These are phyloP conservation scores for Synanthedon andrenaeformis DNA, from an alignment of 2,888 invertebrate species.

Conservation along the genomic window DNA sequence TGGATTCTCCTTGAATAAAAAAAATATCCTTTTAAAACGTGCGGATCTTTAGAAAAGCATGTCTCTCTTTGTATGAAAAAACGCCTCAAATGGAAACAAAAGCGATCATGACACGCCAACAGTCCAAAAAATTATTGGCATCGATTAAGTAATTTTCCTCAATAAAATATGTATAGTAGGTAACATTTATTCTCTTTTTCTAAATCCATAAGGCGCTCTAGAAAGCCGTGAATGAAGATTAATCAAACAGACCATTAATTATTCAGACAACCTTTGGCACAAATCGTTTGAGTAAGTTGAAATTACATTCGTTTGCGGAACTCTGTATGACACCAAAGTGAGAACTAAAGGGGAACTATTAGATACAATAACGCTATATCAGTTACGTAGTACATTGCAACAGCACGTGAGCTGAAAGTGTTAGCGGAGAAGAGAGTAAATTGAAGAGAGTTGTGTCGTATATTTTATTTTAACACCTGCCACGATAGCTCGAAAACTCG, in stretches of 20 bases:
- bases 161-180: no score
- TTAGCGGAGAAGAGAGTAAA: constrained; percentile 27
- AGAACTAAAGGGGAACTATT: background rate
- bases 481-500: constrained; percentile 17
- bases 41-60: no score
- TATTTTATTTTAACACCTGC: constrained; percentile 35
- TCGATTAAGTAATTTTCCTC: no score
- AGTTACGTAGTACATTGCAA: constrained; percentile 33
- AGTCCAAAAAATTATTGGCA: no score
- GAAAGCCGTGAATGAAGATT: background rate
- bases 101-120: no score
- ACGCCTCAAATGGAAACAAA: no score
- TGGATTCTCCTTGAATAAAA: no score
- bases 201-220: background rate
- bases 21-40: no score
- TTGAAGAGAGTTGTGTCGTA: constrained; percentile 35
- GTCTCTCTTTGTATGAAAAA: no score
- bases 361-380: constrained; percentile 17
- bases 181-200: no score
- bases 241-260: background rate
- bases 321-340: background rate
- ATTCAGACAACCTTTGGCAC: background rate
- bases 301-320: background rate
- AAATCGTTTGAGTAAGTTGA: background rate
- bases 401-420: constrained; percentile 39